A percentile compares a stretch with the other conserved stretches of the same genome.
Evolutionary conservation across 2,113 vertebrate genomes (phyloP).

Genomic region (Apteryx mantelli): DNA sequence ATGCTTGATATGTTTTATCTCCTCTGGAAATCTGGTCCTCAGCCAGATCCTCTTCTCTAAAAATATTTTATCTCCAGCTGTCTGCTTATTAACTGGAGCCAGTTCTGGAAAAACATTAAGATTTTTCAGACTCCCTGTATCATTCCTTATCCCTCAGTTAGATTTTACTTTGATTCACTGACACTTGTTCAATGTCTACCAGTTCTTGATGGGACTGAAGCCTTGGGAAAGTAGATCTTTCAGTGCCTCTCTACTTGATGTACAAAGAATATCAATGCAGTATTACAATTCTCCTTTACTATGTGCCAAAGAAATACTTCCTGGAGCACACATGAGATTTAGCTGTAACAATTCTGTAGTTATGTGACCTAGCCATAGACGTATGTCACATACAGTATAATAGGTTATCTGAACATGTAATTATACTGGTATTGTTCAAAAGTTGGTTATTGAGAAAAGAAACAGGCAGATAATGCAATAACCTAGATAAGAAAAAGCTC

Average conservation of each 20-base stretch:
- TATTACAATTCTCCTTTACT: background rate
- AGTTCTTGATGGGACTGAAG: background rate
- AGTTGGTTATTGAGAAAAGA: fast-evolving
- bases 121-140: background rate
- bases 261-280: background rate
- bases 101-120: background rate
- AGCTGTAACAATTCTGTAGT: background rate
- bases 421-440: background rate
- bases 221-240: background rate
- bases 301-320: background rate
- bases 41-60: background rate
- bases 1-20: background rate
- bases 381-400: background rate
- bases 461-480: background rate
- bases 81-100: background rate
- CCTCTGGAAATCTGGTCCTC: background rate
- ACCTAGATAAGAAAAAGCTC: background rate
- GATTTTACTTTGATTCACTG: background rate
- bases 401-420: background rate
- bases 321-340: background rate
- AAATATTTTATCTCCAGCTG: background rate
- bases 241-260: background rate
- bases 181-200: background rate
- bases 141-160: background rate
- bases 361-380: background rate